A percentile compares a stretch with the other conserved stretches of the same genome.
These are phyloP conservation scores for Leucopternis melanops DNA, from an alignment of 2,113 vertebrate genomes.

Conservation along the genomic window DNA sequence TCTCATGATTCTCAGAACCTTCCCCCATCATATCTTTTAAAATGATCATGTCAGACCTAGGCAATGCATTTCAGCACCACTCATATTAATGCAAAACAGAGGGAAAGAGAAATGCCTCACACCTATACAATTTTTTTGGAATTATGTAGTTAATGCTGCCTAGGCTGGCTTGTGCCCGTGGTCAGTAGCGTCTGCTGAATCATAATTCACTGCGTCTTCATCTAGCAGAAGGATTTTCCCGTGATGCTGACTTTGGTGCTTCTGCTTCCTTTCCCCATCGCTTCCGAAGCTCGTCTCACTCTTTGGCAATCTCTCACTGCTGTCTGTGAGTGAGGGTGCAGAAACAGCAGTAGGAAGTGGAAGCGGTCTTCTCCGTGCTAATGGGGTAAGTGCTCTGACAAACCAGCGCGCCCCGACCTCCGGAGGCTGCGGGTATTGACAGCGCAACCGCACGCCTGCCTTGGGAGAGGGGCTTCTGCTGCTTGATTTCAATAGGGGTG, in stretches of 20 bases:
- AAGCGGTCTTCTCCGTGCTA: background rate
- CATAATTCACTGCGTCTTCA: accelerated
- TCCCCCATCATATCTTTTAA: accelerated
- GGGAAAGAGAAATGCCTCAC: background rate
- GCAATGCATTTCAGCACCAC: background rate
- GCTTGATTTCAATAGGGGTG: accelerated
- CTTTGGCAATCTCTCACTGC: accelerated
- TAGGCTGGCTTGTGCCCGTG: background rate
- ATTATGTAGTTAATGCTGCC: accelerated
- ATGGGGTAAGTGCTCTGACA: background rate
- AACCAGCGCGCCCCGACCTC: accelerated
- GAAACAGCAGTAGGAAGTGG: background rate
- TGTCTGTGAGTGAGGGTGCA: background rate
- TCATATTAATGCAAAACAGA: background rate
- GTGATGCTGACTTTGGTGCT: background rate
- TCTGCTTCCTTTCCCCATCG: background rate
- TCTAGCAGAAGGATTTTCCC: background rate
- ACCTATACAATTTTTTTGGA: accelerated
- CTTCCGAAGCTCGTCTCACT: accelerated
- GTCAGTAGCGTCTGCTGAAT: background rate
- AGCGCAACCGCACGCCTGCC: too few species aligned
- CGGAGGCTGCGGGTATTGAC: accelerated
- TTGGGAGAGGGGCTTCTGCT: background rate
- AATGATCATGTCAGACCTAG: accelerated
- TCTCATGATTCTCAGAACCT: background rate